These are phyloP conservation scores for Cyprichromis sp. DNA, from an alignment of 2,113 vertebrate species.

Conservation along the genomic window DNA sequence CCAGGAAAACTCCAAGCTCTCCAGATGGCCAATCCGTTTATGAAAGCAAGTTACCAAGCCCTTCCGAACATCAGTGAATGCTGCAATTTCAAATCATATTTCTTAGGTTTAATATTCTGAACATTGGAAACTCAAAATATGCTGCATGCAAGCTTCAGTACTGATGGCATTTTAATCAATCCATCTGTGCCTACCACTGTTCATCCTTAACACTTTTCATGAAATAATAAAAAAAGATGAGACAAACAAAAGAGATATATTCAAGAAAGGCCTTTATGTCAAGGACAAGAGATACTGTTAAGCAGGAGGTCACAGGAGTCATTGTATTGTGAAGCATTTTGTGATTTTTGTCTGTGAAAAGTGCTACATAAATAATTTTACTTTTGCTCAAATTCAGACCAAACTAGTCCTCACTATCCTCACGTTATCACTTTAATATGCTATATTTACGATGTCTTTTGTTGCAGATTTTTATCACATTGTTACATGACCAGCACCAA, in stretches of 20 bases:
- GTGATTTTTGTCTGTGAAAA: neutral
- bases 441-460: neutral
- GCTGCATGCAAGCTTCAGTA: neutral
- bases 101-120: neutral
- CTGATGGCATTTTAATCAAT: neutral
- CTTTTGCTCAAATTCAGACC: neutral
- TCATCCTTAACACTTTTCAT: neutral
- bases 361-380: neutral
- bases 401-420: neutral
- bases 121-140: neutral
- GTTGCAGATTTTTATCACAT: neutral
- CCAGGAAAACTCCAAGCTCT: slow-evolving; percentile 23
- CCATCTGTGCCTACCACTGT: neutral
- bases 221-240: neutral
- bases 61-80: slow-evolving; percentile 10
- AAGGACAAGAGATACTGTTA: neutral
- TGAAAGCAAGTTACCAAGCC: slow-evolving; percentile 2
- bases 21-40: slow-evolving; percentile 33
- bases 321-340: neutral
- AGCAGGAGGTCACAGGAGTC: neutral
- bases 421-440: neutral
- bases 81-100: neutral
- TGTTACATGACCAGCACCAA: neutral
- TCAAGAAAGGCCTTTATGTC: neutral
- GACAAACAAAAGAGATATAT: neutral